These are phyloP conservation scores for Gopherus flavomarginatus DNA, from an alignment of 2,113 vertebrate genomes.

Conservation along the genomic window DNA sequence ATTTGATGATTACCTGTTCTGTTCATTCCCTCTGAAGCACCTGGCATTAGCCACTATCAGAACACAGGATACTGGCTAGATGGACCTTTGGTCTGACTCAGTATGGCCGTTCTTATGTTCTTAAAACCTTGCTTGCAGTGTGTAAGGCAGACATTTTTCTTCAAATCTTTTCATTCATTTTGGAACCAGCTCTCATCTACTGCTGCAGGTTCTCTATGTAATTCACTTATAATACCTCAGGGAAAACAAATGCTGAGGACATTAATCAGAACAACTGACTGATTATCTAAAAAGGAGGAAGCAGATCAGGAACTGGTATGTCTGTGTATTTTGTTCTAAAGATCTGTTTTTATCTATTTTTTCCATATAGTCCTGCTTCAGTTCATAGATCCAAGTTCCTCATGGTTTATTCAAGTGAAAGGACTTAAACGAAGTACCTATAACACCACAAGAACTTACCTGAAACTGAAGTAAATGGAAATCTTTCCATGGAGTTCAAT, in stretches of 20 bases:
- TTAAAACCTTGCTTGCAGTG: not conserved
- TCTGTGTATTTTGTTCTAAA: not conserved
- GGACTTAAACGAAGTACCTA: not conserved
- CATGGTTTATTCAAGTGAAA: conserved; percentile 17
- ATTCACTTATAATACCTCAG: not conserved
- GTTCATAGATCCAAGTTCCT: not conserved
- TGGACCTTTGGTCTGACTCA: too few relatives aligned
- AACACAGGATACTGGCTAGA: too few relatives aligned
- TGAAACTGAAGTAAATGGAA: conserved; percentile 45
- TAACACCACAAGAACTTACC: conserved; percentile 10
- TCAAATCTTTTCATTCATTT: not conserved
- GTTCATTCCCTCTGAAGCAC: too few relatives aligned
- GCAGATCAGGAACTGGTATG: not conserved
- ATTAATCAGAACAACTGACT: not conserved
- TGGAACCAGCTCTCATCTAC: not conserved
- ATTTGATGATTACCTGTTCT: too few relatives aligned
- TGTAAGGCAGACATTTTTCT: not conserved
- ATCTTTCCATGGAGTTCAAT: conserved; percentile 30
- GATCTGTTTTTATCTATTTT: not conserved
- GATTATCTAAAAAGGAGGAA: not conserved
- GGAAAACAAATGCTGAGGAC: not conserved
- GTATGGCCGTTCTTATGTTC: too few relatives aligned
- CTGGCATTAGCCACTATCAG: too few relatives aligned
- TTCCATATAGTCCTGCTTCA: not conserved
- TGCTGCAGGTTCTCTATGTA: not conserved